These are phyloP conservation scores for Crypturellus undulatus DNA, from an alignment of 2,113 vertebrate species.

Conservation along the genomic window DNA sequence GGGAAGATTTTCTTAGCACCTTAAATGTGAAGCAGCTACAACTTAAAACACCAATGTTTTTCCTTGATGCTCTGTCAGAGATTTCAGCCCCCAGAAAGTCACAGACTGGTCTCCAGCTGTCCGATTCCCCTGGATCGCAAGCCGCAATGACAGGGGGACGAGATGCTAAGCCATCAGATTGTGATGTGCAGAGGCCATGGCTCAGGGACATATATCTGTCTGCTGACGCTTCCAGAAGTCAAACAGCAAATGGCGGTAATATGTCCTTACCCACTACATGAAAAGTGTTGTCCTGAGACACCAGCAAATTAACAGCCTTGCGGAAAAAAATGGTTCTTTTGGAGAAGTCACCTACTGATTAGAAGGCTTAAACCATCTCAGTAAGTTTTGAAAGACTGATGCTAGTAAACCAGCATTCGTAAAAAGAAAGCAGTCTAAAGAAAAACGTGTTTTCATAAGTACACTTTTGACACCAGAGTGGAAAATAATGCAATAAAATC, in stretches of 20 bases:
- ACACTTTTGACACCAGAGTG: neutral
- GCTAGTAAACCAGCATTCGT: neutral
- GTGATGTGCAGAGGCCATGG: neutral
- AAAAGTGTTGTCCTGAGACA: neutral
- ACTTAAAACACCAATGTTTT: neutral
- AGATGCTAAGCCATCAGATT: neutral
- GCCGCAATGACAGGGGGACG: neutral
- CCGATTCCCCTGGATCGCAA: accelerated
- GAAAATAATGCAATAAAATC: neutral
- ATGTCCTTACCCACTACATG: accelerated
- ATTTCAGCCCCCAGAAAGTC: neutral
- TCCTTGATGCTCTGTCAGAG: neutral
- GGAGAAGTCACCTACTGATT: neutral
- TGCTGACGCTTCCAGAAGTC: neutral
- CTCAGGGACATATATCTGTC: accelerated
- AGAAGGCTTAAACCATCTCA: neutral
- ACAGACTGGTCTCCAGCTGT: accelerated
- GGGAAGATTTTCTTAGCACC: neutral
- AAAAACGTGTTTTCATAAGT: neutral
- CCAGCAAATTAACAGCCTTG: neutral
- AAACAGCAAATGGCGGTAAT: neutral
- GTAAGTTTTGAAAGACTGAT: neutral
- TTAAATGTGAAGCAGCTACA: accelerated
- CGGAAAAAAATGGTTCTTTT: neutral
- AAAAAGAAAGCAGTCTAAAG: neutral